Percentiles rank a stretch among this genome's conserved stretches.
Conservation (phyloP, 2,888 invertebrate species). For the Drosophila suboccidentalis region DNA sequence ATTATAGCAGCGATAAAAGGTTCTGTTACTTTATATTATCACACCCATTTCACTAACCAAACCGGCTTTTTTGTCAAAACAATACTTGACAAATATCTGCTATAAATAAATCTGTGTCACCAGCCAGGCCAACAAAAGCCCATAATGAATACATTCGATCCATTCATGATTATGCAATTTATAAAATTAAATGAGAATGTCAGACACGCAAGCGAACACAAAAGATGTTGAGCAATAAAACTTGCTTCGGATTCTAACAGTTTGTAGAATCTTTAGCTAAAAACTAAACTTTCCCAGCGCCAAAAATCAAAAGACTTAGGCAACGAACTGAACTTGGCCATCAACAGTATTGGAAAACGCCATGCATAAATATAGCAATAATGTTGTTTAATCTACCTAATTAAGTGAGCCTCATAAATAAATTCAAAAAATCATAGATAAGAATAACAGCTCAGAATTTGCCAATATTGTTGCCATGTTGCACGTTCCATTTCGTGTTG, state of each 20-base stretch:
- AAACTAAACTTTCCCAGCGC: constrained; percentile 57
- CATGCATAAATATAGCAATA: constrained; percentile 67
- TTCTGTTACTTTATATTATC: constrained; percentile 36
- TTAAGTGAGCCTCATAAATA: constrained; percentile 73
- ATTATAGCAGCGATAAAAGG: constrained; percentile 30
- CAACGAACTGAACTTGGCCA: constrained; percentile 65
- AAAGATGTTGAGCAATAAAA: constrained; percentile 34
- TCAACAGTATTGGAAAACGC: constrained; percentile 34
- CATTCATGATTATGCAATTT: constrained; percentile 75
- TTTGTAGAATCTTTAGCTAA: constrained; percentile 7
- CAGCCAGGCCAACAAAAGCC: constrained; percentile 35
- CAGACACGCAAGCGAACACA: constrained; percentile 65
- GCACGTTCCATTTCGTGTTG: constrained; percentile 74
- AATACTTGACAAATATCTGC: constrained; percentile 52
- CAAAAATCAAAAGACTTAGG: constrained; percentile 46
- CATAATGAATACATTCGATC: constrained; percentile 50
- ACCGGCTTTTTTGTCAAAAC: constrained; percentile 56
- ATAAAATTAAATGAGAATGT: constrained; percentile 72
- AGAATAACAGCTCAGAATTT: constrained; percentile 39
- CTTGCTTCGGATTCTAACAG: constrained; percentile 43
- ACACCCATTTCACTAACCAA: constrained; percentile 59
- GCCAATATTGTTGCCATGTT: constrained; percentile 41
- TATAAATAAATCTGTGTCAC: constrained; percentile 78
- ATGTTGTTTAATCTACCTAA: constrained; percentile 63
- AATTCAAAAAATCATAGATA: constrained; percentile 68